These are phyloP conservation scores for Drosophila parabipectinata DNA, from an alignment of 1,140 invertebrate species.

Conservation along the genomic window DNA sequence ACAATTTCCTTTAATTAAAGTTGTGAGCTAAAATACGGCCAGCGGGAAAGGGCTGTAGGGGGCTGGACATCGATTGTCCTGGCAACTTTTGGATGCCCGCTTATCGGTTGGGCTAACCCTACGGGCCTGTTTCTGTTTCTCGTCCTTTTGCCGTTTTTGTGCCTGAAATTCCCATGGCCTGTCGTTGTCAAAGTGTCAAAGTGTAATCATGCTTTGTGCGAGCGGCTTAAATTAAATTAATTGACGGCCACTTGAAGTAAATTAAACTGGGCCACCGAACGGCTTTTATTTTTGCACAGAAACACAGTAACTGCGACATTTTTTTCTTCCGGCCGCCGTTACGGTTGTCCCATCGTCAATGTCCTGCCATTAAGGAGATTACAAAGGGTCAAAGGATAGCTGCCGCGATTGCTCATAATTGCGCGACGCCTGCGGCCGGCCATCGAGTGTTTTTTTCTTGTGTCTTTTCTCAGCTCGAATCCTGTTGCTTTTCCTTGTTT, in stretches of 20 bases:
- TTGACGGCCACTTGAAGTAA: conserved; percentile 78
- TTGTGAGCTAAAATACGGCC: conserved; percentile 5
- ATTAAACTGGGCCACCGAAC: conserved; percentile 64
- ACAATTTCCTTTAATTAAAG: conserved; percentile 46
- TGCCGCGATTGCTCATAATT: conserved; percentile 75
- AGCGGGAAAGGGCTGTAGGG: background rate
- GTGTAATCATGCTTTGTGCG: conserved; percentile 65
- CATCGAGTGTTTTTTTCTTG: conserved; percentile 25
- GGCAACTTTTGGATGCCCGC: conserved; percentile 24
- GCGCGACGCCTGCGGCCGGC: conserved; percentile 59
- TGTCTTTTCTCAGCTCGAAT: conserved; percentile 10
- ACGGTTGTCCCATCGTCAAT: conserved; percentile 33
- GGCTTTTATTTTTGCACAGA: conserved; percentile 31
- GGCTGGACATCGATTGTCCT: conserved; percentile 22
- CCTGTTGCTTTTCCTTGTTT: conserved; percentile 7
- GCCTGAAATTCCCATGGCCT: background rate
- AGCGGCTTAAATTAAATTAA: conserved; percentile 80
- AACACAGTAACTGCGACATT: conserved; percentile 3
- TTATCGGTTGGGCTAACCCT: conserved; percentile 13
- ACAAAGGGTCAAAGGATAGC: conserved; percentile 77
- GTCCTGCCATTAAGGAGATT: conserved; percentile 64
- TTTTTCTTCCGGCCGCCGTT: conserved; percentile 13
- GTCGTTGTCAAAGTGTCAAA: conserved; percentile 76
- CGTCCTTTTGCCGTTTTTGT: background rate
- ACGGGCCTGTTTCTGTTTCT: background rate